Evolutionary conservation across 2,113 vertebrate genomes (phyloP).

Genomic region (Pipra filicauda): DNA sequence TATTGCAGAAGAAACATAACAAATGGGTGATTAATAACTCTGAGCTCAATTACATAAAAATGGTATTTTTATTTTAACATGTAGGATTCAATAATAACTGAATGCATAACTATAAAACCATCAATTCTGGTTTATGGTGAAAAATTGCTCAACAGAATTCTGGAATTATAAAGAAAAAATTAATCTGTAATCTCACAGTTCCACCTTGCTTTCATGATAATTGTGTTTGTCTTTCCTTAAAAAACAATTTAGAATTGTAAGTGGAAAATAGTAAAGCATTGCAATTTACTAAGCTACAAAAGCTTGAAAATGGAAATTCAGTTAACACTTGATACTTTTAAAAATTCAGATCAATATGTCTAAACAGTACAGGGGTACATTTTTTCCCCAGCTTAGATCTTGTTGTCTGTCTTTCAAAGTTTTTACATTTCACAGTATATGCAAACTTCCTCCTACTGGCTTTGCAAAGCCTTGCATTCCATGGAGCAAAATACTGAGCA

Average conservation of each 20-base stretch:
- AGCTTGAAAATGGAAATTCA: neutral
- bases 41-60: neutral
- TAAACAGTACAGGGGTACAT: neutral
- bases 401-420: neutral
- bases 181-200: neutral
- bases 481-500: neutral
- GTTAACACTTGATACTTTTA: neutral
- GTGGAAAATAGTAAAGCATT: neutral
- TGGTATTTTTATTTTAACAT: neutral
- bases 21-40: neutral
- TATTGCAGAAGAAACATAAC: neutral
- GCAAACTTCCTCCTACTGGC: neutral
- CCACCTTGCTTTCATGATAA: neutral
- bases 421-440: neutral
- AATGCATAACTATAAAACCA: neutral
- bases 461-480: neutral
- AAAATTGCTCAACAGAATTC: neutral
- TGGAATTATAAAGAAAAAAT: neutral
- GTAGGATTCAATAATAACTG: neutral
- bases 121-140: neutral
- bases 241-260: neutral
- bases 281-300: neutral
- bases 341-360: neutral
- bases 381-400: neutral
- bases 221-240: neutral